Evolutionary conservation across 37 sponge, comb jelly and placozoan species (phyloP).

Genomic region (Theonella swinhoei): DNA sequence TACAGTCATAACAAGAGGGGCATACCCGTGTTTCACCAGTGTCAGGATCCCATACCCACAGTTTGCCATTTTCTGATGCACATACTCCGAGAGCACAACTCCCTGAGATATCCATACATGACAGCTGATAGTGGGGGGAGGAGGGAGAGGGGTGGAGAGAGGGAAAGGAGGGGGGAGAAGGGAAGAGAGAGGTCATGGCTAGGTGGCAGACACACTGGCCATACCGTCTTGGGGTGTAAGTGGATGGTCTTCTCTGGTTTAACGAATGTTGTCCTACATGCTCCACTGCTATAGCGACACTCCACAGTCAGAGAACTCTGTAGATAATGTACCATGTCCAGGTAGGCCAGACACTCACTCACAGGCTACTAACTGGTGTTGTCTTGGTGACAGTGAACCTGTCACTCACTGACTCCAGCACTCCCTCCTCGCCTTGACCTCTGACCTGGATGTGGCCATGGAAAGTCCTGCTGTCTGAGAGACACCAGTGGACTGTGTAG

Average conservation of each 20-base stretch:
- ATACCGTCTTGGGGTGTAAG: conserved; percentile 29
- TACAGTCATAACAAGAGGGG: neutral
- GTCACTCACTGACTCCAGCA: neutral
- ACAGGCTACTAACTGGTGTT: neutral
- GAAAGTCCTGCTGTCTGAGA: too few relatives aligned
- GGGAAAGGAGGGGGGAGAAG: too few relatives aligned
- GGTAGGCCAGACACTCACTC: neutral
- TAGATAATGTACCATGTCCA: neutral
- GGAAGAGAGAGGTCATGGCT: too few relatives aligned
- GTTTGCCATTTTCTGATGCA: conserved; percentile 64
- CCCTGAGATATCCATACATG: conserved; percentile 64
- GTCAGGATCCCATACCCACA: conserved; percentile 84
- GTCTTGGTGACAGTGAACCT: neutral
- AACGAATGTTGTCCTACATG: conserved; percentile 20
- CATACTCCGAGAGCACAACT: conserved; percentile 80
- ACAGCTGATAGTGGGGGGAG: conserved; percentile 18
- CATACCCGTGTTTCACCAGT: conserved; percentile 71
- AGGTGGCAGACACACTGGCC: too few relatives aligned
- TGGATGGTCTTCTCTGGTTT: conserved; percentile 23
- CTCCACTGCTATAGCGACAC: neutral
- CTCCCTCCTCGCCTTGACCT: too few relatives aligned
- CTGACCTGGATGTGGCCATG: too few relatives aligned
- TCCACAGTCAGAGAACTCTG: conserved; percentile 30
- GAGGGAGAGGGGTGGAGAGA: neutral
- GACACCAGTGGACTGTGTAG: too few relatives aligned